These are phyloP conservation scores for Zophobas atratus DNA, from an alignment of 1,140 invertebrate species.

Conservation along the genomic window DNA sequence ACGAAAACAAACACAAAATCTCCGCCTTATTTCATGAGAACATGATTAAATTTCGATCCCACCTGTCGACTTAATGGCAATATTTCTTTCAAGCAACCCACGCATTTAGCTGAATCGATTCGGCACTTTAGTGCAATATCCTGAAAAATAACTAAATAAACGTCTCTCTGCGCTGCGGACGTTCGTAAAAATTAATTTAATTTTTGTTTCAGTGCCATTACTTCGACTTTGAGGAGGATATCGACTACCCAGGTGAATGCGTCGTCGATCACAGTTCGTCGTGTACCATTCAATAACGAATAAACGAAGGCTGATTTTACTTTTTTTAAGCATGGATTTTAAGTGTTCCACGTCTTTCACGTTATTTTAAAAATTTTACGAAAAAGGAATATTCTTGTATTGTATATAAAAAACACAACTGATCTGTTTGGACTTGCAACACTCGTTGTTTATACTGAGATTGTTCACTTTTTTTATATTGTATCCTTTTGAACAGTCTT, in stretches of 20 bases:
- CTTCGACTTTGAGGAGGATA: conserved; percentile 66
- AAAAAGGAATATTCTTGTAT: conserved; percentile 36
- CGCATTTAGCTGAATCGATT: neutral
- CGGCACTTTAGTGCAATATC: neutral
- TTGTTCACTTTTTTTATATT: conserved; percentile 34
- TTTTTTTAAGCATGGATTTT: conserved; percentile 21
- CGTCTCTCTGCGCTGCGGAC: neutral
- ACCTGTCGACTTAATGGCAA: neutral
- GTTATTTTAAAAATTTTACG: conserved; percentile 9
- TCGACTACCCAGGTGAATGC: conserved; percentile 62
- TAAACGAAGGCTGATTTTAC: conserved; percentile 46
- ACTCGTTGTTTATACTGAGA: conserved; percentile 32
- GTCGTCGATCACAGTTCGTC: conserved; percentile 64
- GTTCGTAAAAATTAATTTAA: conserved; percentile 16
- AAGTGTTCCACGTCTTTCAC: conserved; percentile 42
- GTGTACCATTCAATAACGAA: conserved; percentile 66
- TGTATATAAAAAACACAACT: conserved; percentile 29
- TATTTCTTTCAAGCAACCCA: neutral
- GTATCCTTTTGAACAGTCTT: conserved; percentile 12
- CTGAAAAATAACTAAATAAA: neutral
- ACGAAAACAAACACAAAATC: neutral
- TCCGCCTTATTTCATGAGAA: neutral
- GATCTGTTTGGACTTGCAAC: conserved; percentile 32
- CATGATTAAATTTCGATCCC: neutral
- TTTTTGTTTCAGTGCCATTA: conserved; percentile 65